Base-by-base conservation (phyloP, 1,140 invertebrate species). In the Saccostrea echinata region DNA sequence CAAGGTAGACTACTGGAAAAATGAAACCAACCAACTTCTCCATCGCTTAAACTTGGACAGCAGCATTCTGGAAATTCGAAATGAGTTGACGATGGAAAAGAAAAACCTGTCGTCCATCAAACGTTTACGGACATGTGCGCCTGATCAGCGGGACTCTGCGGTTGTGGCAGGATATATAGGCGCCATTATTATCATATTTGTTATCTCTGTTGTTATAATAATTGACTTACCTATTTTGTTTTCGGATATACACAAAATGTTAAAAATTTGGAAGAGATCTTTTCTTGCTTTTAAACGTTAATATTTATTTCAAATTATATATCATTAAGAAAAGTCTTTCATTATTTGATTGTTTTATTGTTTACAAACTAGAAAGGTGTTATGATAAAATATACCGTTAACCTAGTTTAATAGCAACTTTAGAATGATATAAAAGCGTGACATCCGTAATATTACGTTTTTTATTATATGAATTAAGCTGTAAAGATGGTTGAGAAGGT, bases 21-120 rank as follows among this genome's bases (percentile, higher is more conserved):
- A 76, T 33, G 68, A 76, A 76, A 76, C 68, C 24, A 76, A 76
- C 16, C 68, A 76, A 27, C 68, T 27, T 16, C 24, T 76, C 13
- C 68, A 76, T 33, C 24, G 30, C 8, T 13, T 30, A 16, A 76
- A 76, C 12, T 33, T 76, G 27, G 13, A 16, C 4, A 76, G 16
- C 27, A 76, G 68, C 12, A 24, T 76, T 3, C 9, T 33, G 16
- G 27, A 76, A 33, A 27, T 76, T 30, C 24, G 12, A 16, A 33
- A 27, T 30, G 68, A 76, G 33, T 33, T 76, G 27, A 33, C 2
- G 18, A 12, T 76, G 30, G 68, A 76, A 18, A 76, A 18, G 68
- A 30, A 76, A 33, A 76, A 76, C 16, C 30, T 76, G 27, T 76
- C 68, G 68, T 27, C 68, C 16, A 76, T 27, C 27, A 9, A 33